A percentile compares a stretch with the other conserved stretches of the same genome.
phyloP scores from a whole-genome alignment of 2,888 invertebrate genomes.

The Xestia sexstrigata region DNA sequence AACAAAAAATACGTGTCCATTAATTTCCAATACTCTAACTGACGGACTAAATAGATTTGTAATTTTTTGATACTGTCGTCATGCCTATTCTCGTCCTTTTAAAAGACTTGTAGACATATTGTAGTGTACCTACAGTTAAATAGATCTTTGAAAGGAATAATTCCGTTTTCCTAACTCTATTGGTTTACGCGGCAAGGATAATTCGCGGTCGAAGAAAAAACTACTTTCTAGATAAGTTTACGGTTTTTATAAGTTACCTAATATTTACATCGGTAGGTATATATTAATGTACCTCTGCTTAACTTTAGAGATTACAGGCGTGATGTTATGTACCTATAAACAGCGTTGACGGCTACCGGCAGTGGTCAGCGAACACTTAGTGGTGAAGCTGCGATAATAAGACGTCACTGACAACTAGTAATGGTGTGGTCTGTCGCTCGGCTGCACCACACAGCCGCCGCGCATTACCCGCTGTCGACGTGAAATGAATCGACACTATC shows the following conservation, averaged over 20 bases:
- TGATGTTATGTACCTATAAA: not conserved
- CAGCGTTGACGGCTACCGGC: conserved; percentile 21
- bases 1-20: no score
- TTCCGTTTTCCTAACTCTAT: not conserved
- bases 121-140: not conserved
- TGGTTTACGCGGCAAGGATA: not conserved
- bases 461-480: conserved; percentile 14
- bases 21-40: no score
- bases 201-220: not conserved
- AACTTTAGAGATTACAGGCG: not conserved
- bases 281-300: not conserved
- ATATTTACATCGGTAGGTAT: not conserved
- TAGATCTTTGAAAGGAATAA: not conserved
- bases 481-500: not conserved
- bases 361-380: conserved; percentile 31
- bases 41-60: no score
- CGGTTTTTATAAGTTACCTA: not conserved
- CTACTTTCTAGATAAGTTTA: not conserved
- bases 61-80: no score
- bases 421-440: conserved; percentile 14
- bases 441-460: not conserved
- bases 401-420: conserved; percentile 2
- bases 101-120: no score
- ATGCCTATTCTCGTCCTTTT: no score
- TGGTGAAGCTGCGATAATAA: conserved; percentile 20